A percentile compares a stretch with the other conserved stretches of the same genome.
Conservation (phyloP, 2,113 vertebrate species). For the Nothobranchius furzeri region DNA sequence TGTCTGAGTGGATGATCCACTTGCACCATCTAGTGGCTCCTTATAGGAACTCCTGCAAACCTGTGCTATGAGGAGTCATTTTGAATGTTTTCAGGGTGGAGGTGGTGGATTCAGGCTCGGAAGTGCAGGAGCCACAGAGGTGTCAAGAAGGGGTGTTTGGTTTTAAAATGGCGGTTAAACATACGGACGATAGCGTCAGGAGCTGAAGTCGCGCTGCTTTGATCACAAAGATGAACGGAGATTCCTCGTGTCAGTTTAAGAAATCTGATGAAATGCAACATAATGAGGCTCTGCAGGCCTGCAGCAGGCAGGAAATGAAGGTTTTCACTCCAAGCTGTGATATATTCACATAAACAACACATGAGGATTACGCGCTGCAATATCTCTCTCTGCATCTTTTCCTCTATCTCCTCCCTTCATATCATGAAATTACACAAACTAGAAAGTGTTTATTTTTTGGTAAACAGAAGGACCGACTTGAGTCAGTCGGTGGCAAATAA, state of each 20-base stretch:
- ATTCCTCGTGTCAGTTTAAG: slow-evolving; percentile 47
- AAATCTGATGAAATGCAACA: slow-evolving; percentile 29
- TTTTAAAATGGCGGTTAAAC: slow-evolving; percentile 33
- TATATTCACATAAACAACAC: slow-evolving; percentile 25
- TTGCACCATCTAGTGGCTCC: slow-evolving; percentile 66
- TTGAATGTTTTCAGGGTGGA: slow-evolving; percentile 10
- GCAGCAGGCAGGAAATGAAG: slow-evolving; percentile 35
- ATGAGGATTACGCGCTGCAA: slow-evolving; percentile 14
- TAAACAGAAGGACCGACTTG: slow-evolving; percentile 41
- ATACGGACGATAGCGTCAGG: slow-evolving; percentile 22
- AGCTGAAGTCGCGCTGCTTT: slow-evolving; percentile 34
- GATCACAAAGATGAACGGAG: slow-evolving; percentile 42
- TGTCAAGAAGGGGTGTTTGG: slow-evolving; percentile 27
- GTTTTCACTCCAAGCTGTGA: slow-evolving; percentile 12
- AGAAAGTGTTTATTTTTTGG: slow-evolving; percentile 19
- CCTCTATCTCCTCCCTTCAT: not conserved
- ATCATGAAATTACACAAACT: slow-evolving; percentile 10
- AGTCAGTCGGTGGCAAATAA: slow-evolving; percentile 38
- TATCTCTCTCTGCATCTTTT: not conserved
- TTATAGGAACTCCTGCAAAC: not conserved
- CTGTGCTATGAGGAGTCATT: not conserved
- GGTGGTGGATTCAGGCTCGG: slow-evolving; percentile 6
- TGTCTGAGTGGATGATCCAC: slow-evolving; percentile 11
- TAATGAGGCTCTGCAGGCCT: slow-evolving; percentile 12
- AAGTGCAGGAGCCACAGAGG: slow-evolving; percentile 8